Conservation (phyloP, 2,888 invertebrate genomes). For the Stratiomys singularior region DNA sequence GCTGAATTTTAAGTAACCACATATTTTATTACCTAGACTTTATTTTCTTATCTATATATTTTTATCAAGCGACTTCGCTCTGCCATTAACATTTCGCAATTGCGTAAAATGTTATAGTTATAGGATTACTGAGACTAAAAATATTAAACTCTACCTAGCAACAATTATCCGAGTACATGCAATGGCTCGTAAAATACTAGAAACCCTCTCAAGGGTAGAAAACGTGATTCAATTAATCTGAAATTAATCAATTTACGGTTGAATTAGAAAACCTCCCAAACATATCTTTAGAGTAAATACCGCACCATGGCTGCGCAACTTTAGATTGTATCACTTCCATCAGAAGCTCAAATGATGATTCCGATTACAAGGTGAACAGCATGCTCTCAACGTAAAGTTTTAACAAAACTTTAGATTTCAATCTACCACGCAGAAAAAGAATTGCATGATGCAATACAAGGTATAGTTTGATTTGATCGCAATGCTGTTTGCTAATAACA, state of each 20-base stretch:
- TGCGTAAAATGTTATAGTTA: no score
- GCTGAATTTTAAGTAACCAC: no score
- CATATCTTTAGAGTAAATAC: background rate
- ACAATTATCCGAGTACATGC: no score
- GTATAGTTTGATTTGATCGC: background rate
- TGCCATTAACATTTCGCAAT: no score
- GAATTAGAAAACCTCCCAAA: background rate
- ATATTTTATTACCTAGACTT: no score
- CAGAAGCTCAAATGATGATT: background rate
- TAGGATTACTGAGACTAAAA: no score
- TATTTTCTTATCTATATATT: no score
- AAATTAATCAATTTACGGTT: constrained; percentile 1
- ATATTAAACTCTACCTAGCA: no score
- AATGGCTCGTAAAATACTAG: no score
- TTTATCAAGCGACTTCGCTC: no score
- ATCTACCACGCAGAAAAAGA: constrained; percentile 8
- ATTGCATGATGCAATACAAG: background rate
- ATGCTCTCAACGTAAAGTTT: background rate
- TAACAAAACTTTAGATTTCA: background rate
- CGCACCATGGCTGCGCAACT: constrained; percentile 1
- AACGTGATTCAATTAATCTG: background rate
- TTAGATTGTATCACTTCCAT: background rate
- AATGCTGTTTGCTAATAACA: constrained; percentile 12
- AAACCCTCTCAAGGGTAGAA: constrained; percentile 12
- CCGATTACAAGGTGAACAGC: constrained; percentile 16